Evolutionary conservation across 2,888 invertebrate genomes (phyloP).

Genomic region (Phyllotreta cruciferae): DNA sequence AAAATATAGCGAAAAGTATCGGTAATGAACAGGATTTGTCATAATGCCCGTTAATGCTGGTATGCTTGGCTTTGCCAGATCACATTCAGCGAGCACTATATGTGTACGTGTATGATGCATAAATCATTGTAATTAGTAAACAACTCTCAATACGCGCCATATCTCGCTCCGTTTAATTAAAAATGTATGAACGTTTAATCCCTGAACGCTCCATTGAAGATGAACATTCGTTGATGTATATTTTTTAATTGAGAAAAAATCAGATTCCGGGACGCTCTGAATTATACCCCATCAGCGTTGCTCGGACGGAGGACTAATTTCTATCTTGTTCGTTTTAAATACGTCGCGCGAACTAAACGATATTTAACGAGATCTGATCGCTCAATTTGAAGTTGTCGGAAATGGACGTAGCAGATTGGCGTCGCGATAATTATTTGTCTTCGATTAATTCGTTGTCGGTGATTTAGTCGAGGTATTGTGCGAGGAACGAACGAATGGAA

Average conservation of each 20-base stretch:
- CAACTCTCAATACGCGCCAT: no score
- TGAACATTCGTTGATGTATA: neutral
- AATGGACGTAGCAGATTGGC: constrained; percentile 36
- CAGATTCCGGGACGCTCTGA: constrained; percentile 13
- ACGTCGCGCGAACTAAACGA: constrained; percentile 25
- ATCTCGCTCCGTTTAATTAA: neutral
- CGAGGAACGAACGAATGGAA: neutral
- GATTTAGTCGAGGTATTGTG: constrained; percentile 25
- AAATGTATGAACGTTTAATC: neutral
- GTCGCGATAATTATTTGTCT: constrained; percentile 45
- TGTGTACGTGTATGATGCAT: no score
- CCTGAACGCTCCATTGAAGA: neutral
- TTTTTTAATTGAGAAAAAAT: constrained; percentile 14
- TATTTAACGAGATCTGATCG: constrained; percentile 33
- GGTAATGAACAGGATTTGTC: no score
- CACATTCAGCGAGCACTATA: no score
- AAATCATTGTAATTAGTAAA: no score
- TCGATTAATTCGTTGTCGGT: constrained; percentile 44
- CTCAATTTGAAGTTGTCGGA: constrained; percentile 32
- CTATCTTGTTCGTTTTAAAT: constrained; percentile 25
- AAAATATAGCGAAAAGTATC: no score
- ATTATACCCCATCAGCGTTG: constrained; percentile 18
- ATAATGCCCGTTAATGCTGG: no score
- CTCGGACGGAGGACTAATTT: constrained; percentile 12
- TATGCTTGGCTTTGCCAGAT: no score